Percentiles rank a stretch among this genome's conserved stretches.
Evolutionary conservation across 2,113 vertebrate genomes (phyloP).

Genomic region (Centrocercus urophasianus): DNA sequence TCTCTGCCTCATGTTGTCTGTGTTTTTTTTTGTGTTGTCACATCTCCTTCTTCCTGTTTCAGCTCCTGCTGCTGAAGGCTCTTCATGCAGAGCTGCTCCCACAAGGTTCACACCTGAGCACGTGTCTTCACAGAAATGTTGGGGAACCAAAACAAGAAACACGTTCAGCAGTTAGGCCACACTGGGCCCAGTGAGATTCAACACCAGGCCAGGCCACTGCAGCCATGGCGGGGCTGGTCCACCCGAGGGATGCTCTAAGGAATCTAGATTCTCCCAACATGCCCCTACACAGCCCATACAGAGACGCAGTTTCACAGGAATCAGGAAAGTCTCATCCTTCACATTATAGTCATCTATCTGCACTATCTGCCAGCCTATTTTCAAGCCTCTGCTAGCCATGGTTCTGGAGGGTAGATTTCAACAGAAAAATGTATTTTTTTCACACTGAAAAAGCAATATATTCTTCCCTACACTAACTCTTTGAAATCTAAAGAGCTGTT

Average conservation of each 20-base stretch:
- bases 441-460: neutral
- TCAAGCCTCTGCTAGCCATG: neutral
- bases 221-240: accelerated
- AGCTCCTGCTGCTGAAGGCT: neutral
- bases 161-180: neutral
- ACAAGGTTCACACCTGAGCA: accelerated
- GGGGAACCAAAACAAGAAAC: neutral
- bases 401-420: neutral
- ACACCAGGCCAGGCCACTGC: neutral
- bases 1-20: neutral
- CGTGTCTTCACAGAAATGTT: neutral
- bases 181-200: neutral
- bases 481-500: neutral
- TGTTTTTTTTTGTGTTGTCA: neutral
- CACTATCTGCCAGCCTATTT: neutral
- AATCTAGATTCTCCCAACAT: neutral
- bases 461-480: neutral
- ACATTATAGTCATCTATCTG: neutral
- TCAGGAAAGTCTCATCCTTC: neutral
- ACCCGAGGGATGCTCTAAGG: neutral
- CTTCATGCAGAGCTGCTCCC: neutral
- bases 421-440: neutral
- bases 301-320: neutral
- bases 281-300: neutral
- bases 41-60: neutral